phyloP scores from a whole-genome alignment of 2,797 vertebrate genomes.

The Poeciliopsis gracilis region DNA sequence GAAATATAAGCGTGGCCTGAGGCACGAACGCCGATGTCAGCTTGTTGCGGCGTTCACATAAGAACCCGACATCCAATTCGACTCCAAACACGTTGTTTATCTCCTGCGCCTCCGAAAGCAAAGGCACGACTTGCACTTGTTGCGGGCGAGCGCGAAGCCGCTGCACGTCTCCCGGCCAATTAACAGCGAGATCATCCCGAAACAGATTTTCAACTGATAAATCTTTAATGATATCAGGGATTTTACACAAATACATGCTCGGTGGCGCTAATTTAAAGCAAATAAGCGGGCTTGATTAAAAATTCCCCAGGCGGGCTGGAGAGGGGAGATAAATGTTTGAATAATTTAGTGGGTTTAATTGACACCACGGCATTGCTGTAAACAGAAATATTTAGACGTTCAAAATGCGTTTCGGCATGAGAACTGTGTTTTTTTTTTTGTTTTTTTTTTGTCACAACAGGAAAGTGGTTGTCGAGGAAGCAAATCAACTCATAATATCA shows the following conservation, averaged over 20 bases:
- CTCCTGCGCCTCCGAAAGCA: constrained; percentile 1
- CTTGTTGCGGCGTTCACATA: not conserved
- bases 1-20: not conserved
- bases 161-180: constrained; percentile 86
- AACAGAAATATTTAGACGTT: constrained; percentile 94
- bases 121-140: constrained; percentile 68
- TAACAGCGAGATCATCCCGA: constrained; percentile 93
- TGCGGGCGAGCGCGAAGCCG: constrained; percentile 59
- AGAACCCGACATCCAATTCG: not conserved
- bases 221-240: constrained; percentile 98
- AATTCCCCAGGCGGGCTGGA: constrained; percentile 85
- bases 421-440: constrained; percentile 62
- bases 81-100: constrained; percentile 9
- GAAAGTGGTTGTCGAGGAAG: constrained; percentile 7
- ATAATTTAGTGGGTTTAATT: constrained; percentile 94
- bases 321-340: constrained; percentile 89
- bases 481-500: constrained; percentile 25
- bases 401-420: constrained; percentile 83
- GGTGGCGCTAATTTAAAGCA: constrained; percentile 97
- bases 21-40: not conserved
- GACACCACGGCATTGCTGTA: constrained; percentile 86
- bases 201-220: constrained; percentile 94
- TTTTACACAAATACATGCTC: constrained; percentile 96
- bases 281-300: constrained; percentile 96
- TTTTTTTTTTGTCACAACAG: constrained; percentile 21